Conservation (phyloP, 2,888 invertebrate genomes). For the Halocaridina rubra region DNA sequence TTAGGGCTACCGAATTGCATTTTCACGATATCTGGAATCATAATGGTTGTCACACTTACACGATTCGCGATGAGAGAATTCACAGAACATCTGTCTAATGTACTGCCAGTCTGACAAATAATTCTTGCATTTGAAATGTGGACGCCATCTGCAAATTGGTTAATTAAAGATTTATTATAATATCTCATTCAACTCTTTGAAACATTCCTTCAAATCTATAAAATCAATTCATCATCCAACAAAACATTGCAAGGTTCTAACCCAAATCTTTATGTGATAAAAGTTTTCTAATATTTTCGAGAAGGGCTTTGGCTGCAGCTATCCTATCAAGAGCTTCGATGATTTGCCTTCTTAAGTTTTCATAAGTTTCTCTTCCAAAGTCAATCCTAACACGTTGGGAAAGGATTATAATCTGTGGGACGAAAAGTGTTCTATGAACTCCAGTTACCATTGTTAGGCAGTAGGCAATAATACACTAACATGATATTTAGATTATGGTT, state of each 20-base stretch:
- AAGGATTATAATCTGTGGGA: neutral
- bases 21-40: no score
- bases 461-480: no score
- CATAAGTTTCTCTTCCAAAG: neutral
- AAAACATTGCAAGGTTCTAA: no score
- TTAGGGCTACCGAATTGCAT: no score
- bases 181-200: neutral
- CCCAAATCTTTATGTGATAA: neutral
- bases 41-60: neutral
- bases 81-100: neutral
- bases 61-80: neutral
- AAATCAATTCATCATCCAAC: no score
- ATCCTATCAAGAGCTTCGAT: neutral
- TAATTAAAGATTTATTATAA: neutral
- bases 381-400: neutral
- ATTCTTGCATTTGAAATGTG: neutral
- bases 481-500: no score
- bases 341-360: neutral
- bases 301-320: neutral
- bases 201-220: neutral
- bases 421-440: neutral
- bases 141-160: conserved; percentile 2
- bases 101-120: neutral
- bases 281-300: neutral
- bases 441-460: no score